These are phyloP conservation scores for Metellina segmentata DNA, from an alignment of 2,888 invertebrate species.

Conservation along the genomic window DNA sequence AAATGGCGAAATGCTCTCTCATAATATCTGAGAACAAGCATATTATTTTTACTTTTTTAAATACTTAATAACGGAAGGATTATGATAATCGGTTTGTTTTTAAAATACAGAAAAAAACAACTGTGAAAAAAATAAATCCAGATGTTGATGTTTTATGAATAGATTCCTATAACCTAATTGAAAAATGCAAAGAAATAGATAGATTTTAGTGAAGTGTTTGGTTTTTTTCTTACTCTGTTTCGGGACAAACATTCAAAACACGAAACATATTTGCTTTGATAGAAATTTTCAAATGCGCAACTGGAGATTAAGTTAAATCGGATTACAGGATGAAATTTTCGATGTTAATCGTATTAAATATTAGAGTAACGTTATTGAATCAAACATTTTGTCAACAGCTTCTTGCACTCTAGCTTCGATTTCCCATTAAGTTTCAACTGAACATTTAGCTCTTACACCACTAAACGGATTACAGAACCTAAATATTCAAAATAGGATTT, in stretches of 20 bases:
- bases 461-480: not conserved
- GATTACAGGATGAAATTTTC: not conserved
- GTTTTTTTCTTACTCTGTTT: not conserved
- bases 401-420: not conserved
- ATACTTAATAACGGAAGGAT: slow-evolving; percentile 18
- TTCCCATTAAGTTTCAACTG: not conserved
- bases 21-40: not conserved
- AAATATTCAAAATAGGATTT: not conserved
- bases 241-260: not conserved
- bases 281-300: not conserved
- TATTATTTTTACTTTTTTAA: not conserved
- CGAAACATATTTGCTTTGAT: not conserved
- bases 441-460: not conserved
- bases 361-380: slow-evolving; percentile 4
- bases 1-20: not conserved
- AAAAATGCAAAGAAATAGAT: not conserved
- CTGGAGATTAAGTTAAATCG: slow-evolving; percentile 8
- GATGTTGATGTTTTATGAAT: not conserved
- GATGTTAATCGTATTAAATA: not conserved
- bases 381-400: not conserved
- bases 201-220: not conserved
- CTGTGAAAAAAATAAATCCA: not conserved
- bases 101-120: not conserved
- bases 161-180: not conserved
- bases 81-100: not conserved